These are phyloP conservation scores for Sorex araneus DNA, from an alignment of 2,113 vertebrate species.

Conservation along the genomic window DNA sequence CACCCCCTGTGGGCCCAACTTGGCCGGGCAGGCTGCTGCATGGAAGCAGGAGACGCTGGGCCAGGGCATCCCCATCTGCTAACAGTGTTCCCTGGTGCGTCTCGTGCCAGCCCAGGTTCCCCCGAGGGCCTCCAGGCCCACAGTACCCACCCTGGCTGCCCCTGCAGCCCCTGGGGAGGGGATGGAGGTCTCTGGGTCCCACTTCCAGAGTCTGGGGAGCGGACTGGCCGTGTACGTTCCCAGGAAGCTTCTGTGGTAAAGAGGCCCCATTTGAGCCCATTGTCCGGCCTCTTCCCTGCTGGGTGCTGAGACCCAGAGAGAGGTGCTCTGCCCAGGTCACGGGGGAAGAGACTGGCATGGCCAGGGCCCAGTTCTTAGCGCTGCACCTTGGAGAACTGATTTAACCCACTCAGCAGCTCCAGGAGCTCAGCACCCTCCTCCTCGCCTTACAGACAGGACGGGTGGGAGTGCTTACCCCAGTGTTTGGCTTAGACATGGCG, in stretches of 20 bases:
- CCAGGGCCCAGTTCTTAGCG: accelerated
- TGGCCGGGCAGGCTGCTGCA: not conserved
- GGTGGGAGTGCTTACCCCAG: not conserved
- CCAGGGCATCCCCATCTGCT: not conserved
- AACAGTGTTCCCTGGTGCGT: accelerated
- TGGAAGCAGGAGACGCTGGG: no score
- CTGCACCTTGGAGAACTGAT: not conserved
- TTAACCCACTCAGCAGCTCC: not conserved
- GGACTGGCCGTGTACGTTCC: not conserved
- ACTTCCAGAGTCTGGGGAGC: not conserved
- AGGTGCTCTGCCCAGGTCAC: not conserved
- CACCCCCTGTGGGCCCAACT: not conserved
- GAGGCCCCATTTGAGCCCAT: not conserved
- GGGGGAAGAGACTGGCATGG: not conserved
- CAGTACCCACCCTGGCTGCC: not conserved
- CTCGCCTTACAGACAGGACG: not conserved
- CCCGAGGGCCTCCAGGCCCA: not conserved
- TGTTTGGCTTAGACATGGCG: not conserved
- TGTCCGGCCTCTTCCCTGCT: not conserved
- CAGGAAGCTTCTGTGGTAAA: not conserved
- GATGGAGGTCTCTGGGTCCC: not conserved
- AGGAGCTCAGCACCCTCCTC: not conserved
- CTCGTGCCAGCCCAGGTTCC: not conserved
- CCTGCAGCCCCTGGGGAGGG: not conserved
- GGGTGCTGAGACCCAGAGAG: not conserved